These are phyloP conservation scores for Arothron firmamentum DNA, from an alignment of 2,113 vertebrate species.

Conservation along the genomic window DNA sequence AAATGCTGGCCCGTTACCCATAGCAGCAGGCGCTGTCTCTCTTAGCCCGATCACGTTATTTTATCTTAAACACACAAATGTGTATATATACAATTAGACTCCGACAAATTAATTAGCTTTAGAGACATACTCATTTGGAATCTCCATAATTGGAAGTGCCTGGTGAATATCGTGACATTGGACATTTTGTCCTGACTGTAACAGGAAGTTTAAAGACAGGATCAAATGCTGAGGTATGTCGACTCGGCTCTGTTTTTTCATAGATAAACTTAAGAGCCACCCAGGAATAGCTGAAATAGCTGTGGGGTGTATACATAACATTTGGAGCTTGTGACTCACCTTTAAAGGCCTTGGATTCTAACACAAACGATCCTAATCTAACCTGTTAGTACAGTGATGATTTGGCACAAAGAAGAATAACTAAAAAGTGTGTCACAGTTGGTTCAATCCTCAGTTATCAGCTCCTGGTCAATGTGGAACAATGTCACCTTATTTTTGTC, in stretches of 20 bases:
- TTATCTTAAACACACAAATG: slow-evolving; percentile 13
- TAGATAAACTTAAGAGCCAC: slow-evolving; percentile 17
- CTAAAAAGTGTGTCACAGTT: too few species aligned
- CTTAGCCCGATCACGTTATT: slow-evolving; percentile 4
- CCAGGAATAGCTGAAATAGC: slow-evolving; percentile 11
- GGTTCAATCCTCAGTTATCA: too few species aligned
- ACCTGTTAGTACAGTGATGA: too few species aligned
- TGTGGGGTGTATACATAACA: slow-evolving; percentile 1
- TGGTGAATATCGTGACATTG: slow-evolving; percentile 23
- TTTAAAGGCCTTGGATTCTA: not conserved
- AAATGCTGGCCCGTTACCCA: not conserved
- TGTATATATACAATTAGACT: slow-evolving; percentile 17
- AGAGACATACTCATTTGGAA: slow-evolving; percentile 10
- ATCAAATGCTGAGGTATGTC: slow-evolving; percentile 37
- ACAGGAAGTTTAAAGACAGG: slow-evolving; percentile 57
- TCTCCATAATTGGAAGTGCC: slow-evolving; percentile 15
- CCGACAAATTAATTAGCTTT: slow-evolving; percentile 1
- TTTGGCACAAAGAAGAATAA: too few species aligned
- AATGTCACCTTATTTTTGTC: too few species aligned
- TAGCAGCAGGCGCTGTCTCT: slow-evolving; percentile 7
- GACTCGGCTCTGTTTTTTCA: slow-evolving; percentile 33
- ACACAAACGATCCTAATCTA: too few species aligned
- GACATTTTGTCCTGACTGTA: slow-evolving; percentile 55
- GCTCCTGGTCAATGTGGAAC: too few species aligned
- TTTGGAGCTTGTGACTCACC: not conserved